phyloP scores from a whole-genome alignment of 2,797 vertebrate genomes.

The Anableps anableps region DNA sequence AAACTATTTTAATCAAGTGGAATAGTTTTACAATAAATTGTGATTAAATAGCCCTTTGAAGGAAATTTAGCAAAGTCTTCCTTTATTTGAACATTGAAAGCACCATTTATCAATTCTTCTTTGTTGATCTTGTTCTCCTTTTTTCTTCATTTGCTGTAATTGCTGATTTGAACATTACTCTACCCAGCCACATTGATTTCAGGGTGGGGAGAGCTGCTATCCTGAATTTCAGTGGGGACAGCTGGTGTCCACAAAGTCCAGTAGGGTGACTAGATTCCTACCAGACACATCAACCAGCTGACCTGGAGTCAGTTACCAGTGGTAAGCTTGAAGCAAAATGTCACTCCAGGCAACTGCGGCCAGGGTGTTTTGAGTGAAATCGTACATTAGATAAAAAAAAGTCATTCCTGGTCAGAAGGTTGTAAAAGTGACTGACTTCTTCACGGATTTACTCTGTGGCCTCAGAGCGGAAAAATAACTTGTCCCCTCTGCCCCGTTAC shows the following conservation, averaged over 20 bases:
- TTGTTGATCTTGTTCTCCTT: not conserved
- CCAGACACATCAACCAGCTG: slow-evolving; percentile 46
- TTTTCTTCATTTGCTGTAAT: not conserved
- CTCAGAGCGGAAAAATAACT: slow-evolving; percentile 17
- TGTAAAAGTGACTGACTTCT: slow-evolving; percentile 21
- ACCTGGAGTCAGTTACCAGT: slow-evolving; percentile 24
- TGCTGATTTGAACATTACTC: slow-evolving; percentile 1
- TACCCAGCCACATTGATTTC: slow-evolving; percentile 22
- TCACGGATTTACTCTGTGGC: slow-evolving; percentile 19
- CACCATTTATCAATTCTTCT: not conserved
- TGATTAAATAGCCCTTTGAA: not conserved
- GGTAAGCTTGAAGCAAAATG: slow-evolving; percentile 20
- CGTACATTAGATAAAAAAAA: slow-evolving; percentile 15
- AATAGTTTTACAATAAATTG: not conserved
- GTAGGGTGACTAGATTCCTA: slow-evolving; percentile 30
- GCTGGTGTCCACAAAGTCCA: slow-evolving; percentile 48
- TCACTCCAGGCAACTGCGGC: not conserved
- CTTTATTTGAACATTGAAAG: not conserved
- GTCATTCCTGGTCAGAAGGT: not conserved
- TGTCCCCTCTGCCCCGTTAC: not conserved
- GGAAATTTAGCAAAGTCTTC: not conserved
- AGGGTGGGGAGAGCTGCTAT: not conserved
- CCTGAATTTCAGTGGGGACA: slow-evolving; percentile 57
- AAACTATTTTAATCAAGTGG: not conserved
- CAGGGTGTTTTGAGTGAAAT: slow-evolving; percentile 16